Conservation (phyloP, 2,797 vertebrate species). For the Myotis planiceps region DNA sequence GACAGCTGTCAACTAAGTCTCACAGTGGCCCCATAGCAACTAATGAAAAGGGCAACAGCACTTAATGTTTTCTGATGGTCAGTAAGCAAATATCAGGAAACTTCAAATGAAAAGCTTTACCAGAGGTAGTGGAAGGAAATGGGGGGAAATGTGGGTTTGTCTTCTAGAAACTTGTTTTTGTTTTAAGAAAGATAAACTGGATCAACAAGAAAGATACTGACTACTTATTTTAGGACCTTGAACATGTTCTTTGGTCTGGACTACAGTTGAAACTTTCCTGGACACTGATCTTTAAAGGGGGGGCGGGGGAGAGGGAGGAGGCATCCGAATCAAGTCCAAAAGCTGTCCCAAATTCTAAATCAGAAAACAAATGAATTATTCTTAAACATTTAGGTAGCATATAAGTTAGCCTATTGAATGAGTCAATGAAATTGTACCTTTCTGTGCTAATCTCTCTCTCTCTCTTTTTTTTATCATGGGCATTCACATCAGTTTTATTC, state of each 20-base stretch:
- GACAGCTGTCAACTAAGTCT: not conserved
- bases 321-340: not conserved
- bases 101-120: not conserved
- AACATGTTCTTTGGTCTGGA: not conserved
- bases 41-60: not conserved
- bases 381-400: not conserved
- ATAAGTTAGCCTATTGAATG: not conserved
- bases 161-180: not conserved
- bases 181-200: not conserved
- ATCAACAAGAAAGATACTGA: not conserved
- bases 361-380: not conserved
- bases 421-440: not conserved
- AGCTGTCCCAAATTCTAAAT: constrained; percentile 15
- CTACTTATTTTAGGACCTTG: not conserved
- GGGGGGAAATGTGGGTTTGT: not conserved
- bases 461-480: not conserved
- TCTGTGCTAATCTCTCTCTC: not conserved
- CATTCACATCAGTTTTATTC: not conserved
- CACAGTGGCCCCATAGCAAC: not conserved
- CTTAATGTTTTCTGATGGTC: not conserved
- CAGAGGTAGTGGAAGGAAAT: not conserved
- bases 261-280: not conserved
- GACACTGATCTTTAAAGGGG: not conserved
- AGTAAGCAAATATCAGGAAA: not conserved
- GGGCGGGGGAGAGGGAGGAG: not conserved